Evolutionary conservation across 2,888 invertebrate species (phyloP), one percentile per base, ranked within the genome.

Genomic region (Sacculina carcini): DNA sequence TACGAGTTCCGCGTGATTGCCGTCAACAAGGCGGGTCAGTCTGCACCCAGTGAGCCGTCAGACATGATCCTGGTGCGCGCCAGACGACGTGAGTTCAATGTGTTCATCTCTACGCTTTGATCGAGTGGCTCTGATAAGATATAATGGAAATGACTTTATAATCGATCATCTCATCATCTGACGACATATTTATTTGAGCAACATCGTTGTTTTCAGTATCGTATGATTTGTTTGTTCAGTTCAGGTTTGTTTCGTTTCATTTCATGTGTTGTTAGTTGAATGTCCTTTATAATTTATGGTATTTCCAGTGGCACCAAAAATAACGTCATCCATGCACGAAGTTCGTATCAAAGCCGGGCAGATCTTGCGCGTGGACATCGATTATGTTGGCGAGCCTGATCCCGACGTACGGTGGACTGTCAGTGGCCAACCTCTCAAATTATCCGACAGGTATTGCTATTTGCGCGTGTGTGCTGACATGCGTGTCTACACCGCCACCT

Each of bases 1-100:
- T 92, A 92, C 62, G 94, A 96, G 66, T 96, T 96, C 73, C 75
- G 96, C 57, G 75, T 96, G 6, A 83, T 89, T 60, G 98, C 98
- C 14, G 78, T 83, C 12, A 98, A 98, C 68, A 77, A 83, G 61
- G 90, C 87, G 53, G 98, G 98, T 42, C 82, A 85, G 61, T 89
- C 94, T 49, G 89, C 92, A 64, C 92, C 92, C 5, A 89, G 89
- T 46, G 85, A 86, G 60, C 78, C 86, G 40, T 85, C 86, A n/a
- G 86, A 86, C 62, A 69, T 81, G 57, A 77, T 87, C 56, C 81
- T 77, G 52, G 82, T 81, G 50, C 84, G 84, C 63, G 78, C 85
- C 58, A 75, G 87, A 63, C 82, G 77, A 63, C 68, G 74, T 75
- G 66, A 72, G 71, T 65, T 16, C 12, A 34, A 12, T 9, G 7